These are phyloP conservation scores for Lithophane leautieri DNA, from an alignment of 2,888 invertebrate genomes.

Conservation along the genomic window DNA sequence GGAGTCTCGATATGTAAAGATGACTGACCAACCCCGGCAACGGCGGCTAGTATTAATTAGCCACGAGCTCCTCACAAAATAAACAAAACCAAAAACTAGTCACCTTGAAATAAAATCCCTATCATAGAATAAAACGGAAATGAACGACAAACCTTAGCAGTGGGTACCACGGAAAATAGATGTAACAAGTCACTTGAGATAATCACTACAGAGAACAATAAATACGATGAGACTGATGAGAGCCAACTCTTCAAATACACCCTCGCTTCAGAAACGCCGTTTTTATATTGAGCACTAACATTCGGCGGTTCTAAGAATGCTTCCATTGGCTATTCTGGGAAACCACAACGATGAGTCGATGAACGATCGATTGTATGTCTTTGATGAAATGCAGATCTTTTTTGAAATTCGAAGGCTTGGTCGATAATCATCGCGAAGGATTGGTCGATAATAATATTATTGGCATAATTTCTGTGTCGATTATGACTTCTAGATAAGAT, in stretches of 20 bases:
- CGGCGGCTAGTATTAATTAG: no score
- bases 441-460: neutral
- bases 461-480: neutral
- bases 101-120: neutral
- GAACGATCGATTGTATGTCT: conserved; percentile 29
- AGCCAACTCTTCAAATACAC: conserved; percentile 12
- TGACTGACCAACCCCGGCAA: no score
- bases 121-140: neutral
- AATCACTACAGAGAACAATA: conserved; percentile 14
- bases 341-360: conserved; percentile 30
- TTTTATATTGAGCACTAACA: conserved; percentile 42
- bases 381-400: conserved; percentile 2
- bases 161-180: neutral
- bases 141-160: conserved; percentile 34
- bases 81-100: neutral
- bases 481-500: conserved; percentile 19
- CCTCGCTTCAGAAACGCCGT: neutral
- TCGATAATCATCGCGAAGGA: conserved; percentile 6
- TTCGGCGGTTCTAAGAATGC: conserved; percentile 31
- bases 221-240: neutral
- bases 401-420: conserved; percentile 2
- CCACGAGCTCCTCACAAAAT: no score
- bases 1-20: no score
- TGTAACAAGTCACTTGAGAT: neutral
- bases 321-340: conserved; percentile 45